Evolutionary conservation across 1,140 invertebrate species (phyloP).

Genomic region (Centruroides vittatus): DNA sequence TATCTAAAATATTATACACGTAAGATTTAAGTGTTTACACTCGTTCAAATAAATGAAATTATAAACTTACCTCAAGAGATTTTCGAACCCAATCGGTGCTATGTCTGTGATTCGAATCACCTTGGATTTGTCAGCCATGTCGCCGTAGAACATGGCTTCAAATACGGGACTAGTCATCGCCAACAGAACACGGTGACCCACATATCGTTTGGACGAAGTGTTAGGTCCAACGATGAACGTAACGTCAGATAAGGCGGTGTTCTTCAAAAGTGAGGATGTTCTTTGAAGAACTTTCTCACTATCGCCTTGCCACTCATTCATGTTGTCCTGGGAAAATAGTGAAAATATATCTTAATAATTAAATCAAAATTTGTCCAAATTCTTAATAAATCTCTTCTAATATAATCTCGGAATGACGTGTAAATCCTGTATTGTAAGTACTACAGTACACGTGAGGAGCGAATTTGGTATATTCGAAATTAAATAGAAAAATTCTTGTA

Average conservation of each 20-base stretch:
- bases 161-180: slow-evolving; percentile 24
- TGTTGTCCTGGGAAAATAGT: too few relatives aligned
- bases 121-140: slow-evolving; percentile 26
- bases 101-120: slow-evolving; percentile 24
- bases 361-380: too few relatives aligned
- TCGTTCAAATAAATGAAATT: not conserved
- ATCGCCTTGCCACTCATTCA: not conserved
- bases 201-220: slow-evolving; percentile 23
- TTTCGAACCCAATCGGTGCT: slow-evolving; percentile 25
- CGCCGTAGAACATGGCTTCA: slow-evolving; percentile 25
- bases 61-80: slow-evolving; percentile 20
- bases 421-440: too few relatives aligned
- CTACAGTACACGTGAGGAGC: too few relatives aligned
- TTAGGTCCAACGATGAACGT: slow-evolving; percentile 25
- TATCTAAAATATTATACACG: slow-evolving; percentile 1
- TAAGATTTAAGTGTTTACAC: not conserved
- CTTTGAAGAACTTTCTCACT: slow-evolving; percentile 16
- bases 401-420: too few relatives aligned
- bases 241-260: slow-evolving; percentile 24
- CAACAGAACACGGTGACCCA: slow-evolving; percentile 23
- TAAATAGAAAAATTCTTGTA: too few relatives aligned
- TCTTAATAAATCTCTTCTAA: too few relatives aligned
- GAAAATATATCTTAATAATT: too few relatives aligned
- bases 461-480: too few relatives aligned
- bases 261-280: slow-evolving; percentile 21